Evolutionary conservation across 2,888 invertebrate genomes (phyloP), one percentile per base, ranked within the genome.

Genomic region (Pachydiplax longipennis): DNA sequence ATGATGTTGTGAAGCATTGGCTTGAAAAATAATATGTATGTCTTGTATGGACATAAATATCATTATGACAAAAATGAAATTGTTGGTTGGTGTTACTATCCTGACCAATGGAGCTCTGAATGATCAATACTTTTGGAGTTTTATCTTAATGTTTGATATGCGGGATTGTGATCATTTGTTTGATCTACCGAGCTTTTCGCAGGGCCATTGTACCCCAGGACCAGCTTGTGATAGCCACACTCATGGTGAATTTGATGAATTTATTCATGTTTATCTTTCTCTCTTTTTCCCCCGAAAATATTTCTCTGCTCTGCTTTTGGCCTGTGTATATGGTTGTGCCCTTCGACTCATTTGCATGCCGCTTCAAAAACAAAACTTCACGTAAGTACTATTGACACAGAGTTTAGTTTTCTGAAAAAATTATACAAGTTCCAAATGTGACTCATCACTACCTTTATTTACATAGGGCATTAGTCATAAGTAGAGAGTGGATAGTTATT

Each of bases 261-360:
- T 80, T 81, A 92, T 92, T 92, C 92, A 92, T 92, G 92, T 92
- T 92, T 91, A 91, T 92, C 96, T 95, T 95, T 95, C 96, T 96
- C 95, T 96, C 96, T 96, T 96, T 96, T 96, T 93, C 94, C 94
- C 96, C 95, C 87, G 87, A 91, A 96, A 96, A 96, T 95, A 95
- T 95, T 96, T 96, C 96, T 96, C 96, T 96, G 96, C 96, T 96
- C 96, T 96, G 96, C 96, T 97, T 97, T 95, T 95, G 95, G 94
- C 95, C 94, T 95, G 95, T 93, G 96, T 96, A 96, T 96, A 96
- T 96, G 96, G 96, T 96, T 96, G 96, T 96, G 96, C 96, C 92
- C 96, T 96, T 95, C 95, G 96, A 96, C 96, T 96, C 96, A 95
- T 95, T 92, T 95, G 96, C 96, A 96, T 96, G 96, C 96, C 95